phyloP scores from a whole-genome alignment of 2,888 invertebrate species.

The Scaptomyza reducta region DNA sequence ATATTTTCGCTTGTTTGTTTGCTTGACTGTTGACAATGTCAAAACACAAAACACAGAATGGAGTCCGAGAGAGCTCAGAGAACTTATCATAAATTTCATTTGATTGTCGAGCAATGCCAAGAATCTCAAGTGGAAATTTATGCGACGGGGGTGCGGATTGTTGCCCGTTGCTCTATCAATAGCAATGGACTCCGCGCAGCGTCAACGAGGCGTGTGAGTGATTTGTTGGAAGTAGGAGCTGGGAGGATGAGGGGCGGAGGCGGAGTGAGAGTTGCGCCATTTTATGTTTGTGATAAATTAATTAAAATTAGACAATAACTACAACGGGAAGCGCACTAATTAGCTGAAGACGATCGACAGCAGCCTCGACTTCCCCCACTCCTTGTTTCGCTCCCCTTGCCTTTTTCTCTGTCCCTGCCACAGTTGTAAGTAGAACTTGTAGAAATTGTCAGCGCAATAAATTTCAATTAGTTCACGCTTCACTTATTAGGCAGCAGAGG shows the following conservation, averaged over 20 bases:
- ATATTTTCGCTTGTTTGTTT: constrained; percentile 51
- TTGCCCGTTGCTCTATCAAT: constrained; percentile 34
- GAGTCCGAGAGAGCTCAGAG: constrained; percentile 23
- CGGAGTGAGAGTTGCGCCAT: constrained; percentile 60
- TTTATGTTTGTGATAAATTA: constrained; percentile 78
- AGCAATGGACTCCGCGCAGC: constrained; percentile 33
- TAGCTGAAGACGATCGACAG: constrained; percentile 73
- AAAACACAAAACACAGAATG: constrained; percentile 59
- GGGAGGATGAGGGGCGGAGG: background rate
- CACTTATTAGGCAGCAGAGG: constrained; percentile 67
- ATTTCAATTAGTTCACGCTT: constrained; percentile 83
- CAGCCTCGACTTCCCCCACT: constrained; percentile 4
- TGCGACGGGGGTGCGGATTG: constrained; percentile 38
- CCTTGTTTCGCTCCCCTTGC: constrained; percentile 5
- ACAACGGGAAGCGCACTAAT: constrained; percentile 72
- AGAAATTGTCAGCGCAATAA: constrained; percentile 79
- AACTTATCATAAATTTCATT: constrained; percentile 73
- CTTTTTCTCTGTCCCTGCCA: background rate
- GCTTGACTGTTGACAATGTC: constrained; percentile 72
- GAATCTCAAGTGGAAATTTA: constrained; percentile 75
- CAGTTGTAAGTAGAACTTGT: constrained; percentile 67
- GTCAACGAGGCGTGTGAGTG: constrained; percentile 75
- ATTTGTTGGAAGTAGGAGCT: constrained; percentile 50
- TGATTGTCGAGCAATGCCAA: constrained; percentile 68
- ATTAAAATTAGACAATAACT: constrained; percentile 78